Conservation (phyloP, 2,797 vertebrate species). For the Esox masquinongy region DNA sequence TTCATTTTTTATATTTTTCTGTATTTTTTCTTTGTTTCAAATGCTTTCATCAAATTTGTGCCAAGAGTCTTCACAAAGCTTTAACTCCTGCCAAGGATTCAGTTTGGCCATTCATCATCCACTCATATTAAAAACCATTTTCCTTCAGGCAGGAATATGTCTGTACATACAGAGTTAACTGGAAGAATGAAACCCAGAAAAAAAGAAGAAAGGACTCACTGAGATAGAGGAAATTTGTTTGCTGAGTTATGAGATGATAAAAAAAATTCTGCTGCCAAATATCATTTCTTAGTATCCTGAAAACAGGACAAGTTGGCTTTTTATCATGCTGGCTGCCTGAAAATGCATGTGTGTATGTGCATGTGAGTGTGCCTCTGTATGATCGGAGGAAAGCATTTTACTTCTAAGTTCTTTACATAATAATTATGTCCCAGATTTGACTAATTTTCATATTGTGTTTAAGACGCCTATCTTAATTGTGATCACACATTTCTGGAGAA, state of each 20-base stretch:
- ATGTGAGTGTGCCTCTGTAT: neutral
- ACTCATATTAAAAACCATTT: conserved; percentile 72
- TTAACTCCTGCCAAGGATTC: conserved; percentile 74
- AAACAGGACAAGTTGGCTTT: conserved; percentile 57
- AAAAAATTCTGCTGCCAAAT: conserved; percentile 63
- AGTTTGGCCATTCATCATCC: conserved; percentile 75
- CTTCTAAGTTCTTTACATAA: conserved; percentile 62
- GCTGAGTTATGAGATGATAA: conserved; percentile 69
- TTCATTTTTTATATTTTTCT: conserved; percentile 29
- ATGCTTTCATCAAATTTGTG: conserved; percentile 73
- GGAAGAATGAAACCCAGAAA: conserved; percentile 56
- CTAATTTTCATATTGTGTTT: conserved; percentile 53
- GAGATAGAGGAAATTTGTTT: conserved; percentile 64
- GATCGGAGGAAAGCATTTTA: conserved; percentile 52
- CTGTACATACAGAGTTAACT: conserved; percentile 56
- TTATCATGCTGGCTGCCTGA: conserved; percentile 49
- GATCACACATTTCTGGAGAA: conserved; percentile 71
- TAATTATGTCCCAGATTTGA: conserved; percentile 59
- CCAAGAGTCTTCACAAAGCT: conserved; percentile 75
- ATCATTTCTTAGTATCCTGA: conserved; percentile 54
- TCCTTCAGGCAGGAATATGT: conserved; percentile 69
- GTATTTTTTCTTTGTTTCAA: conserved; percentile 55
- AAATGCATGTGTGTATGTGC: neutral
- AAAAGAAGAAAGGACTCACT: conserved; percentile 67
- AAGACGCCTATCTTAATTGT: conserved; percentile 75